Conservation (phyloP, 1,140 invertebrate species). For the Pogonus chalceus region DNA sequence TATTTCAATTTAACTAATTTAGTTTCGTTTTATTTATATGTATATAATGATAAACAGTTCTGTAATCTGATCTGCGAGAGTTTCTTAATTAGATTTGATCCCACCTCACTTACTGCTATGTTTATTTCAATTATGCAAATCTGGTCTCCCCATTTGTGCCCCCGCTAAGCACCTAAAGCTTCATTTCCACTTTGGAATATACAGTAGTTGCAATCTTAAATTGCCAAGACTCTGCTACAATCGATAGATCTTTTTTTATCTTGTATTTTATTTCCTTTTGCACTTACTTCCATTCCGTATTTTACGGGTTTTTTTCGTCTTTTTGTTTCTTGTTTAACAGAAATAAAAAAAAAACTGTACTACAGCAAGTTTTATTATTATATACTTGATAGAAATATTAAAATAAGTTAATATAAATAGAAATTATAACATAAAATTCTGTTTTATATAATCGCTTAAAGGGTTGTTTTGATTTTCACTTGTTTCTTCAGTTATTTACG, state of each 20-base stretch:
- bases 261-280: not conserved
- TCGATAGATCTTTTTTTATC: too few species aligned
- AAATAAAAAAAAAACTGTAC: too few species aligned
- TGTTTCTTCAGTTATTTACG: too few species aligned
- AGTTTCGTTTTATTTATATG: not conserved
- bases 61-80: constrained; percentile 9
- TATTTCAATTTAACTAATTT: not conserved
- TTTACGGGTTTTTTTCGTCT: too few species aligned
- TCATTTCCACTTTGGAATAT: not conserved
- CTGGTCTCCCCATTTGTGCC: constrained; percentile 12
- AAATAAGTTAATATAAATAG: too few species aligned
- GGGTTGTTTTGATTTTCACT: too few species aligned
- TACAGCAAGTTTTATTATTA: too few species aligned
- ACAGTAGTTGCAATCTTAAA: not conserved
- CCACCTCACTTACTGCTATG: constrained; percentile 21
- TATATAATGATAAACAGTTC: constrained; percentile 1
- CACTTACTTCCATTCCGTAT: constrained; percentile 1
- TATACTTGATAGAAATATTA: too few species aligned
- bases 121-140: constrained; percentile 24
- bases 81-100: constrained; percentile 22
- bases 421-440: too few species aligned
- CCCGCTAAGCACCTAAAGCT: not conserved
- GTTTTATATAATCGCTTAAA: too few species aligned
- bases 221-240: not conserved
- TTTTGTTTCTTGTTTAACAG: too few species aligned